Evolutionary conservation across 2,797 vertebrate genomes (phyloP), one percentile per base, ranked within the genome.

Genomic region (Coregonus suidteri): DNA sequence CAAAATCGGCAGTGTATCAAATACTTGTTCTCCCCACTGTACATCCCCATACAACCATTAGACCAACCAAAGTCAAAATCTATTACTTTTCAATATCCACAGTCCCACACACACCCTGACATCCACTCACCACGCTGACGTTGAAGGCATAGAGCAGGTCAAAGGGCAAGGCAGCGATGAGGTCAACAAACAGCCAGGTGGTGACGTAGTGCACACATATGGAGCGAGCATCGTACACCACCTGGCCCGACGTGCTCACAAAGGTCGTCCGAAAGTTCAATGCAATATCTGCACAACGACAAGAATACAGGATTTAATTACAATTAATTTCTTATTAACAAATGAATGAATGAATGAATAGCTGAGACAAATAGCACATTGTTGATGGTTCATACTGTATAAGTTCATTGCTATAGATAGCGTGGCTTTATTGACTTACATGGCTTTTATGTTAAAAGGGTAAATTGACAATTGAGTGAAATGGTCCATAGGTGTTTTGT

Each of bases 151-250:
- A 98, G 65, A 99, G 96, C 67, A 99, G 96, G 90, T 99, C 98
- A 85, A 99, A 99, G 77, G 98, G 98, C 89, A 99, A 94, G n/a
- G 98, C 98, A 73, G 98, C 97, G 62, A 99, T 96, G 89, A 99
- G 94, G 86, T 99, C 98, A 56, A 99, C 97, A 91, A 99, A 96
- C 88, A 99, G 97, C 98, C 98, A 99, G 9, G 97, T 98, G 79
- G 97, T 98, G 90, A 98, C 95, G 64, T 99, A 99, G 94, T 99
- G 98, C 85, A 99, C 95, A 82, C 97, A 99, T 93, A 99, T 99
- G 86, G 97, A 98, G 93, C 96, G 96, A 66, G 97, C 97, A 87
- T 98, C 96, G 84, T 98, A 99, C 93, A 99, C 97, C 73, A 99
- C 98, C 95, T 99, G 98, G 83, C 98, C 98, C 73, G 97, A 98